A percentile compares a stretch with the other conserved stretches of the same genome.
Conservation (phyloP, 2,797 vertebrate species). For the Toxotes lorentzi region DNA sequence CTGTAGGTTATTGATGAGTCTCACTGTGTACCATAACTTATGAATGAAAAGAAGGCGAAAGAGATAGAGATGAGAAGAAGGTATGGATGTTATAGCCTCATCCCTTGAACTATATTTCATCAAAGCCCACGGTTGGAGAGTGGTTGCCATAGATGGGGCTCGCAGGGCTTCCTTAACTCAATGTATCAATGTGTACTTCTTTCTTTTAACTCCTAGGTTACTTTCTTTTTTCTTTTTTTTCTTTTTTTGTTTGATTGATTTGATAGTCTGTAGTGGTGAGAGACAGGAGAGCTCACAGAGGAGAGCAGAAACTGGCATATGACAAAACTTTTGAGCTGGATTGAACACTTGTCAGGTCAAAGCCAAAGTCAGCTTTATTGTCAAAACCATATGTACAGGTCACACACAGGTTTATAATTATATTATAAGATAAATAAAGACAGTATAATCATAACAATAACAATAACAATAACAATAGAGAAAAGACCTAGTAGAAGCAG, state of each 20-base stretch:
- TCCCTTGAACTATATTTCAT: conserved; percentile 84
- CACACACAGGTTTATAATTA: too few species aligned
- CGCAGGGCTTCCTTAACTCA: conserved; percentile 49
- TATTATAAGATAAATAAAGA: too few species aligned
- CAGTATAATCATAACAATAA: too few species aligned
- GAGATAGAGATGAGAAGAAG: conserved; percentile 72
- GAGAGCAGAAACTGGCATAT: neutral
- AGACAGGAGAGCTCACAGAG: conserved; percentile 10
- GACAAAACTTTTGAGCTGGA: neutral
- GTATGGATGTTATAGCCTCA: conserved; percentile 74
- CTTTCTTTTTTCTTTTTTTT: conserved; percentile 31
- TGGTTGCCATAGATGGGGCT: conserved; percentile 57
- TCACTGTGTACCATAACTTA: conserved; percentile 82
- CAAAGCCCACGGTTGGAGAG: conserved; percentile 75
- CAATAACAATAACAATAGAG: too few species aligned
- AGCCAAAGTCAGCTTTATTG: too few species aligned
- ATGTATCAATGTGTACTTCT: conserved; percentile 49
- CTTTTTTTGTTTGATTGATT: conserved; percentile 40
- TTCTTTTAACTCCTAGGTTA: conserved; percentile 24
- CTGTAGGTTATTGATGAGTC: conserved; percentile 84
- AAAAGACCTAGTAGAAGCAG: too few species aligned
- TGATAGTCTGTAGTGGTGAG: conserved; percentile 17
- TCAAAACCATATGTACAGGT: too few species aligned
- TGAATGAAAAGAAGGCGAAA: conserved; percentile 79
- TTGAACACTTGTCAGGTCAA: too few species aligned